Base-by-base conservation (phyloP, 1,140 invertebrate species). In the Bombus huntii region DNA sequence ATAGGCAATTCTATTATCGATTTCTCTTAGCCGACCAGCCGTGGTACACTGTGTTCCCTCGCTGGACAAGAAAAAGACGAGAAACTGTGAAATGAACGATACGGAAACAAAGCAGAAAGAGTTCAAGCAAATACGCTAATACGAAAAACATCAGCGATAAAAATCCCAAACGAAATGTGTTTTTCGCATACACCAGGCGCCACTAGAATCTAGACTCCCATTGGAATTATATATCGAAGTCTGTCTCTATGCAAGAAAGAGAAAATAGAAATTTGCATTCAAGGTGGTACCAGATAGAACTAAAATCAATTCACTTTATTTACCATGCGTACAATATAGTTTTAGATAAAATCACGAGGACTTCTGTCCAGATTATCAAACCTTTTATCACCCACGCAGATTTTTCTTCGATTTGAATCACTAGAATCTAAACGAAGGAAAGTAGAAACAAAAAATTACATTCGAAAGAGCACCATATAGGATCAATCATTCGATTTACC, bases 1-100 rank as follows among this genome's bases (percentile, higher is more conserved):
- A 93, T 93, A 93, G 93, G 92, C 91, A 91, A 94, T 94, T 93
- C 93, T 93, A 91, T 92, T 93, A 93, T 93, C 92, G 92, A 93
- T 93, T 89, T 34, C 34, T 77, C 68, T 87, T 31, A n/a, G 80
- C 86, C 74, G 83, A 25, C 47, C 57, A 37, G 34, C 18, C 13
- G 37, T n/a, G 44, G 31, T 47, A 42, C 71, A 28, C 9, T 28
- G 75, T 31, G 37, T 62, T 75, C 47, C 47, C 31, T 75, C 47
- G 74, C 5, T 53, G 53, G 25, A 6, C 6, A n/a, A 59, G 74
- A n/a, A 76, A 18, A 25, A 59, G 34, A 37, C 25, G 34, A 28
- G n/a, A 31, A 13, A 31, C 10, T 18, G 18, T 31, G 28, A 42
- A 77, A 62, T 62, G 59, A 66, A 31, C 65, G 15, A 66, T 34